phyloP scores from a whole-genome alignment of 1,140 invertebrate genomes.

The Listronotus bonariensis region DNA sequence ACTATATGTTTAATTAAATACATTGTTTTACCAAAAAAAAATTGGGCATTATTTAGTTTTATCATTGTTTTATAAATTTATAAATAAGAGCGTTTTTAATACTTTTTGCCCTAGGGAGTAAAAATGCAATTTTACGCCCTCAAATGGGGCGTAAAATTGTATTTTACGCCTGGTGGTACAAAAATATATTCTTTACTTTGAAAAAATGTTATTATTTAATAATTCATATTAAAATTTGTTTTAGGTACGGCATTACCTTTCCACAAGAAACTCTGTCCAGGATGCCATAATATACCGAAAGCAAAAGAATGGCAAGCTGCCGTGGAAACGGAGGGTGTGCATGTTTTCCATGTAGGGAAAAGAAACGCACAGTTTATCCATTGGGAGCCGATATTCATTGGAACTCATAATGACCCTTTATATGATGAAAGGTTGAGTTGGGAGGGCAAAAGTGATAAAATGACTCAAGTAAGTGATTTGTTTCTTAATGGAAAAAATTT shows the following conservation, averaged over 20 bases:
- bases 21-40: too few relatives aligned
- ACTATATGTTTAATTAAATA: too few relatives aligned
- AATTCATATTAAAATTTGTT: too few relatives aligned
- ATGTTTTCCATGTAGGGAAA: conserved; percentile 86
- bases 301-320: conserved; percentile 81
- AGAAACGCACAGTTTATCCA: conserved; percentile 77
- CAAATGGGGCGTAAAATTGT: too few relatives aligned
- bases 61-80: too few relatives aligned
- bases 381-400: conserved; percentile 91
- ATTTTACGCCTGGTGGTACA: too few relatives aligned
- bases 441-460: conserved; percentile 91
- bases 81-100: too few relatives aligned
- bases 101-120: too few relatives aligned
- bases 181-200: too few relatives aligned
- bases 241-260: conserved; percentile 78
- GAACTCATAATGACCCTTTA: conserved; percentile 82
- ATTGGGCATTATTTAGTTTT: too few relatives aligned
- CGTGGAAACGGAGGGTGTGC: conserved; percentile 69
- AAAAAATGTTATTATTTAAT: too few relatives aligned
- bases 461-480: conserved; percentile 88
- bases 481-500: background rate
- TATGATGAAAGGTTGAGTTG: conserved; percentile 88
- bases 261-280: conserved; percentile 86
- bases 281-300: conserved; percentile 86
- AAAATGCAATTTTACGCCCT: too few relatives aligned